Evolutionary conservation across 2,113 vertebrate species (phyloP).

Genomic region (Albula glossodonta): DNA sequence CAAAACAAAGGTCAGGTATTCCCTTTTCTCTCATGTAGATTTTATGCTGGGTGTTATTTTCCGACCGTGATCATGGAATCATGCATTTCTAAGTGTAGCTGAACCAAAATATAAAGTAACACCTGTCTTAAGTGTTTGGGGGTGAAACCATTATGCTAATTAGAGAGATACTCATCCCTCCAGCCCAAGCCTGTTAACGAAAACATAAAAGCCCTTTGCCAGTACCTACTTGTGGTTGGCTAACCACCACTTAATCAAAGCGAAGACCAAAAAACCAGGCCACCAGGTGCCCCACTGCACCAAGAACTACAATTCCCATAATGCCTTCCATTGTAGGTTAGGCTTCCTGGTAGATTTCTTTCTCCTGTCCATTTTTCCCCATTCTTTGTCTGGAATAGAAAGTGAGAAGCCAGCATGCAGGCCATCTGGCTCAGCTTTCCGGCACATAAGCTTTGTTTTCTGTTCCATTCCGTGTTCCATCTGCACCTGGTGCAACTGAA

Average conservation of each 20-base stretch:
- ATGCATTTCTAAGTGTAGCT: not conserved
- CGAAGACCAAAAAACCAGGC: not conserved
- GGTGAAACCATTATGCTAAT: slow-evolving; percentile 1
- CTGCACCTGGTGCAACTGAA: slow-evolving; percentile 49
- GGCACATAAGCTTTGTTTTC: not conserved
- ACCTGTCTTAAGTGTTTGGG: not conserved
- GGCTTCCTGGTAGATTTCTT: not conserved
- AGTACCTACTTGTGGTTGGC: not conserved
- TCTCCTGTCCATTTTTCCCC: not conserved
- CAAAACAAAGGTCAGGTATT: not conserved
- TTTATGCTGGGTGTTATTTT: not conserved
- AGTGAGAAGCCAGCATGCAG: slow-evolving; percentile 12
- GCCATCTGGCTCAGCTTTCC: not conserved
- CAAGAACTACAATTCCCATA: slow-evolving; percentile 1
- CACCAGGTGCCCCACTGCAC: no score
- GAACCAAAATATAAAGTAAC: not conserved
- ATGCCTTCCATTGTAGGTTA: not conserved
- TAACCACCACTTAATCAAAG: not conserved
- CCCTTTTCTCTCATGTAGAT: not conserved
- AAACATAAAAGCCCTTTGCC: not conserved
- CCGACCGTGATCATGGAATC: not conserved
- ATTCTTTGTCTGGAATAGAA: not conserved
- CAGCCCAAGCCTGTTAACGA: not conserved
- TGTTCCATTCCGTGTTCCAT: slow-evolving; percentile 63
- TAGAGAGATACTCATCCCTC: not conserved